Conservation (phyloP, 2,113 vertebrate genomes). For the Tautogolabrus adspersus region DNA sequence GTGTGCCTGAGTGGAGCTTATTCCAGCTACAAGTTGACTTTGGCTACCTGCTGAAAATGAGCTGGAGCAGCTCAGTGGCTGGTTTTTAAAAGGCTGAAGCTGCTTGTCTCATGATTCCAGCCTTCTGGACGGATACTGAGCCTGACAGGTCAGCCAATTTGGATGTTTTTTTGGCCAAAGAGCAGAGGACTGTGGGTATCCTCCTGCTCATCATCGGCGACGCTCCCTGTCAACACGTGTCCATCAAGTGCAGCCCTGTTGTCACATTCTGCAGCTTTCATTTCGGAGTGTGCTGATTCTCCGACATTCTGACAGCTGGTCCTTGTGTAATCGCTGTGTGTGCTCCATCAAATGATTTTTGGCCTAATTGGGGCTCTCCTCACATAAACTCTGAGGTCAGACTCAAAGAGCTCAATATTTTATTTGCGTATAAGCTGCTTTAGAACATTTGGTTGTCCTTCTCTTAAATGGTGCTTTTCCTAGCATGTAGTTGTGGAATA, state of each 20-base stretch:
- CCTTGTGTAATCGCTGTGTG: constrained; percentile 81
- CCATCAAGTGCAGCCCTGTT: constrained; percentile 63
- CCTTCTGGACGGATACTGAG: constrained; percentile 30
- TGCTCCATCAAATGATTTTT: constrained; percentile 74
- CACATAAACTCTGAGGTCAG: not conserved
- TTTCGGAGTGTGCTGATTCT: constrained; percentile 80
- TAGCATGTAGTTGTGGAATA: not conserved
- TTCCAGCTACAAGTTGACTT: constrained; percentile 45
- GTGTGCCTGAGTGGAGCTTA: not conserved
- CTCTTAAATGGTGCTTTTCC: constrained; percentile 10
- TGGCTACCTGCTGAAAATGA: constrained; percentile 41
- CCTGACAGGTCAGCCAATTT: constrained; percentile 72
- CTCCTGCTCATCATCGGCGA: constrained; percentile 51
- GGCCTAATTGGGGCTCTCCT: constrained; percentile 61
- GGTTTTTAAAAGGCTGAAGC: constrained; percentile 42
- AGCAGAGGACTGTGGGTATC: constrained; percentile 59
- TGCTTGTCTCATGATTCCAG: constrained; percentile 32
- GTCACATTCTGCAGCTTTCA: constrained; percentile 74
- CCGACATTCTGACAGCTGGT: constrained; percentile 72
- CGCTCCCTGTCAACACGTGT: constrained; percentile 70
- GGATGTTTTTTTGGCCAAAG: constrained; percentile 63
- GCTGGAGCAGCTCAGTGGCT: constrained; percentile 26
- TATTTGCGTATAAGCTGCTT: constrained; percentile 18
- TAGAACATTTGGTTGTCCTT: constrained; percentile 9
- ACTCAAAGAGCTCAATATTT: constrained; percentile 28